Percentiles rank a stretch among this genome's conserved stretches.
Evolutionary conservation across 2,888 invertebrate species (phyloP).

Genomic region (Ophonus ardosiacus): DNA sequence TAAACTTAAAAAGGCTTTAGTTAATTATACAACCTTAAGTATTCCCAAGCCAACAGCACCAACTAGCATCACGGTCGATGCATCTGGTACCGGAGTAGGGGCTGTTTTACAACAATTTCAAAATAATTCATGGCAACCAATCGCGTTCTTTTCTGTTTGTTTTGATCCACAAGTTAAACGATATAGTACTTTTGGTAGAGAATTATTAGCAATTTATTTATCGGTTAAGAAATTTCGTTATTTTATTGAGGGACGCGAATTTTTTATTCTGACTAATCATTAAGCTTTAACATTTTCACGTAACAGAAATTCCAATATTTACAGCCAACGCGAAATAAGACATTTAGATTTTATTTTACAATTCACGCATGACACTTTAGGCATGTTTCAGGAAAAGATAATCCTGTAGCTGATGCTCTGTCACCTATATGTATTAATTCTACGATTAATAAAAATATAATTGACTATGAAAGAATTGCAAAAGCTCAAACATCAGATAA

Average conservation of each 20-base stretch:
- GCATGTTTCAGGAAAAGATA: conserved; percentile 2
- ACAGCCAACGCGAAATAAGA: conserved; percentile 4
- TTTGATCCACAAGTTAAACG: neutral
- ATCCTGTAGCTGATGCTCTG: too few relatives aligned
- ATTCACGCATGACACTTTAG: conserved; percentile 22
- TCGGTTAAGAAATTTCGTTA: too few relatives aligned
- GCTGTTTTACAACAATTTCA: conserved; percentile 35
- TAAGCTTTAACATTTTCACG: too few relatives aligned
- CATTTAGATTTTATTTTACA: conserved; percentile 31
- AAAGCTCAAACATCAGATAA: conserved; percentile 8
- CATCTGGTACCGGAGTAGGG: too few relatives aligned
- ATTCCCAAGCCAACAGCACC: neutral
- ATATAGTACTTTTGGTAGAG: too few relatives aligned
- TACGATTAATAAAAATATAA: neutral
- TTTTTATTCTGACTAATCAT: too few relatives aligned
- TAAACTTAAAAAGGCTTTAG: too few relatives aligned
- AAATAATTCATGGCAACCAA: conserved; percentile 15
- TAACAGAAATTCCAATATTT: neutral
- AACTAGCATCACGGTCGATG: neutral
- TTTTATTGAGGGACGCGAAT: too few relatives aligned
- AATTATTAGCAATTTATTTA: too few relatives aligned
- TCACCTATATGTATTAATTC: neutral
- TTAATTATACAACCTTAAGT: neutral
- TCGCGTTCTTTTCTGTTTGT: neutral
- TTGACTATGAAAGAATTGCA: neutral